phyloP scores from a whole-genome alignment of 2,888 invertebrate species.

The Limnephilus lunatus region DNA sequence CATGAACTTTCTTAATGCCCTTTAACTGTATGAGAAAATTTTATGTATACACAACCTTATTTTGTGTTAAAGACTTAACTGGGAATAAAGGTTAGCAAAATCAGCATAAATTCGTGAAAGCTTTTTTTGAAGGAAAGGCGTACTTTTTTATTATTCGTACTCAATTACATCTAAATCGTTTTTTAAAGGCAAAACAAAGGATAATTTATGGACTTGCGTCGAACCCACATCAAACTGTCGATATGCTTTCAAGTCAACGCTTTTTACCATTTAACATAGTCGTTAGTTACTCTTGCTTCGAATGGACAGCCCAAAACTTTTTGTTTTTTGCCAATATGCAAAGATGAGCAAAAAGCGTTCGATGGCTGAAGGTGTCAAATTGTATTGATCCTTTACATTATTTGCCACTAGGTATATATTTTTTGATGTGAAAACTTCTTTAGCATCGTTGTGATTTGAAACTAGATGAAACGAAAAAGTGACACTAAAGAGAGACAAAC shows the following conservation, averaged over 20 bases:
- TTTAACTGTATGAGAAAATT: neutral
- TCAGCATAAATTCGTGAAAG: neutral
- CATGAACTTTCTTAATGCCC: no score
- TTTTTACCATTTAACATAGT: neutral
- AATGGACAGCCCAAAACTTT: neutral
- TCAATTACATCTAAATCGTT: conserved; percentile 11
- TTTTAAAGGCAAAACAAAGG: conserved; percentile 28
- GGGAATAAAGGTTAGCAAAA: neutral
- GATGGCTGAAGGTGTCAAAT: no score
- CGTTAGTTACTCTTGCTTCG: neutral
- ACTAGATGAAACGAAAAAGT: no score
- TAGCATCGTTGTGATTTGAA: no score
- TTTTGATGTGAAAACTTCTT: no score
- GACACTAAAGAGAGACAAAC: no score
- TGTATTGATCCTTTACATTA: no score
- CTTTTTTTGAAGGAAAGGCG: neutral
- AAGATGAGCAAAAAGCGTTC: no score
- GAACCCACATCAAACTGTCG: conserved; percentile 17
- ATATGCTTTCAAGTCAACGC: conserved; percentile 12
- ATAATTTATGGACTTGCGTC: conserved; percentile 27
- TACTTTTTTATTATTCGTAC: neutral
- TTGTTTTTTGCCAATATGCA: neutral
- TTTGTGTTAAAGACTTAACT: neutral
- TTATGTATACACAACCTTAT: neutral
- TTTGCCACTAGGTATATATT: no score